Evolutionary conservation across 2,113 vertebrate species (phyloP), one percentile per base, ranked within the genome.

Genomic region (Beaufortia kweichowensis): DNA sequence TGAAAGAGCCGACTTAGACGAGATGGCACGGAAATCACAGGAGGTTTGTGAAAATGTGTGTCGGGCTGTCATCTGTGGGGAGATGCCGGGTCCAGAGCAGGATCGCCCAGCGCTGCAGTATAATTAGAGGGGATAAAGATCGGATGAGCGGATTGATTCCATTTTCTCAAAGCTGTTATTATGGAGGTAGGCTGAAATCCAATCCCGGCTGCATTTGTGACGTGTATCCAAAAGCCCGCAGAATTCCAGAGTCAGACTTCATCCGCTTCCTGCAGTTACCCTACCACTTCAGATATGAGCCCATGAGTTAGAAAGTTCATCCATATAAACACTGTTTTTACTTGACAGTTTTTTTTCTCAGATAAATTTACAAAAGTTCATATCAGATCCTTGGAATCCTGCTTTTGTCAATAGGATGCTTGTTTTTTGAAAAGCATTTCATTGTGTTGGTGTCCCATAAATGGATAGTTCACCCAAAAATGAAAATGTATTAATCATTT

Each of bases 51-150:
- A 72, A 50, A 76, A 21, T 26, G 56, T 60, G 79, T 29, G 63
- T 15, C 29, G 64, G 62, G 50, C 61, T 72, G 39, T 69, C 35
- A 57, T 41, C 55, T 73, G 73, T 73, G 73, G 69, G 64, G 50
- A 77, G 56, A 63, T 67, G 31, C 43, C 28, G 61, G 67, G 72
- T 53, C 70, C 29, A 50, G 56, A 78, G 80, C 63, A 6, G 56
- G 43, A 79, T 74, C 70, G 39, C 56, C 65, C 81, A 61, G 65
- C 26, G 60, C 60, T 26, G 63, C 46, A 53, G 73, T 71, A 48
- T 76, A 76, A 79, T 82, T 82, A 76, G 53, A 79, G 82, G 74
- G 76, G 62, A 81, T 90, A 84, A 81, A 85, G 76, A 81, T 75
- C 70, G 53, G 78, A 77, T 41, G 50, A 70, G 60, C 62, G 64